Percentiles rank a stretch among this genome's conserved stretches.
phyloP scores from a whole-genome alignment of 2,888 invertebrate genomes.

The Yponomeuta cagnagella region DNA sequence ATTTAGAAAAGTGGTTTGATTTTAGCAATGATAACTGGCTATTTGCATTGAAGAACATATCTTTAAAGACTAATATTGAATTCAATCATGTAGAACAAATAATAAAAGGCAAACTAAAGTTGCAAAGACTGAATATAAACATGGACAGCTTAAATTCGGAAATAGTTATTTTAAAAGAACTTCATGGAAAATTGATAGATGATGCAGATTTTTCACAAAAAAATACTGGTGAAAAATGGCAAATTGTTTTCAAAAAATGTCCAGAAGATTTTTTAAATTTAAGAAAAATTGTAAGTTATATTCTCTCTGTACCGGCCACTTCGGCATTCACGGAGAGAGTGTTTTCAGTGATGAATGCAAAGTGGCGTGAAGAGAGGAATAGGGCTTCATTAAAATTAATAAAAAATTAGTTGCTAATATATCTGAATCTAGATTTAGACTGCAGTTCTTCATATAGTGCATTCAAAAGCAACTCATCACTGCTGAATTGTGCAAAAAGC shows the following conservation, averaged over 20 bases:
- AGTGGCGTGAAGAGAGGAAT: constrained; percentile 13
- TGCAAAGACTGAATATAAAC: neutral
- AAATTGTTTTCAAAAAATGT: neutral
- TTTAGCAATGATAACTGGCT: constrained; percentile 20
- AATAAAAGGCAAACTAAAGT: constrained; percentile 5
- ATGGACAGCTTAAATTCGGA: neutral
- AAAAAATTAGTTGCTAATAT: constrained; percentile 9
- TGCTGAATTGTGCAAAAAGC: constrained; percentile 9
- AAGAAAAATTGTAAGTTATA: neutral
- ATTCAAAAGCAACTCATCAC: constrained; percentile 6
- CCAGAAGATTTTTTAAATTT: neutral
- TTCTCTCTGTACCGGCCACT: constrained; percentile 5
- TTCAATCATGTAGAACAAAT: constrained; percentile 22
- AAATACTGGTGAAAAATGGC: neutral
- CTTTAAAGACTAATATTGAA: constrained; percentile 21
- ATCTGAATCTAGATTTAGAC: constrained; percentile 8
- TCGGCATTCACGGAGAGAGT: neutral
- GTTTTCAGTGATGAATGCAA: neutral
- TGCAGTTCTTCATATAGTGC: neutral
- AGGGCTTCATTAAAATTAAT: constrained; percentile 12
- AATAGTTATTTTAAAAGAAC: too few species aligned
- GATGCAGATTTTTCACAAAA: constrained; percentile 3
- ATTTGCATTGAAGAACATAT: constrained; percentile 21
- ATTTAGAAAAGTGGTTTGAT: constrained; percentile 16
- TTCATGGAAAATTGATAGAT: neutral